These are phyloP conservation scores for Nannoperca obscura DNA, from an alignment of 2,797 vertebrate genomes.

Conservation along the genomic window DNA sequence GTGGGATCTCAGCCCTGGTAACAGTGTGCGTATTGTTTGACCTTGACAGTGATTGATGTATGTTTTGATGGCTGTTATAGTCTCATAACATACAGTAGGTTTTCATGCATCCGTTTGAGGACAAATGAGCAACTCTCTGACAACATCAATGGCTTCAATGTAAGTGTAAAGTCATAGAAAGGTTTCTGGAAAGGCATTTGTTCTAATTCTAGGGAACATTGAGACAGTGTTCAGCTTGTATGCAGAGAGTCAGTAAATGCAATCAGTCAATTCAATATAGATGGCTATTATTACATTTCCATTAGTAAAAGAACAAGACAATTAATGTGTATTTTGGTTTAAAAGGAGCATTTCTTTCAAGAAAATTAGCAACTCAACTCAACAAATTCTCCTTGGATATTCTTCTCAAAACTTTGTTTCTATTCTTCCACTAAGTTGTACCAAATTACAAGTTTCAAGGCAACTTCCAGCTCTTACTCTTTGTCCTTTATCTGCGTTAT, in stretches of 20 bases:
- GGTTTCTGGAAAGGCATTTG: not conserved
- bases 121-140: slow-evolving; percentile 5
- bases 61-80: slow-evolving; percentile 31
- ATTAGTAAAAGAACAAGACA: not conserved
- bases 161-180: not conserved
- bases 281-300: not conserved
- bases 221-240: not conserved
- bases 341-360: not conserved
- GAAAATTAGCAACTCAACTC: not conserved
- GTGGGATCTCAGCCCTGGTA: not conserved
- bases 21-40: slow-evolving; percentile 25
- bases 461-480: not conserved
- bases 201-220: not conserved
- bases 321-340: not conserved
- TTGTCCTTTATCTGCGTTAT: slow-evolving; percentile 11
- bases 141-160: not conserved
- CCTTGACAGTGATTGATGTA: slow-evolving; percentile 45
- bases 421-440: not conserved
- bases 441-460: not conserved
- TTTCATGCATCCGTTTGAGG: not conserved
- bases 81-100: slow-evolving; percentile 5
- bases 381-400: not conserved
- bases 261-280: not conserved
- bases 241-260: not conserved
- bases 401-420: not conserved